These are phyloP conservation scores for Ctenomys sociabilis DNA, from an alignment of 2,113 vertebrate species.

Conservation along the genomic window DNA sequence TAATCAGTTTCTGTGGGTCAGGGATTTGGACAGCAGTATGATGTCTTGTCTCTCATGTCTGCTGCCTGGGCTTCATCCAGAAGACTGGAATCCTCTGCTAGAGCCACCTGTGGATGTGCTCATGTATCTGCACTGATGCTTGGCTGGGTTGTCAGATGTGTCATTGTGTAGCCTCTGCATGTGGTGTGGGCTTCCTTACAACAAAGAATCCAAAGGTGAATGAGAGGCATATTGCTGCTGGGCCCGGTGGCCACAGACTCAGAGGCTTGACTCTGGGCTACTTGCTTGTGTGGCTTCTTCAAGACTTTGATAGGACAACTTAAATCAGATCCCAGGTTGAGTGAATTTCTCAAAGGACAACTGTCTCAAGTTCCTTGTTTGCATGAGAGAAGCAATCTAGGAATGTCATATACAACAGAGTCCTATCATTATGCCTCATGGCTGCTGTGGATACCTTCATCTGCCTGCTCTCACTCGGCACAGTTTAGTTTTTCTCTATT, in stretches of 20 bases:
- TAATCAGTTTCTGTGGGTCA: neutral
- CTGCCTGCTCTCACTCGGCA: neutral
- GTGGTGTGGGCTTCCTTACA: neutral
- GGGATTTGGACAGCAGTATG: neutral
- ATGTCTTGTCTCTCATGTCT: neutral
- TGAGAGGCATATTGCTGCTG: neutral
- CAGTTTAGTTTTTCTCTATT: neutral
- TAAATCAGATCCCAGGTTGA: neutral
- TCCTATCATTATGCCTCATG: neutral
- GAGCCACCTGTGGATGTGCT: neutral
- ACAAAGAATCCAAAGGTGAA: neutral
- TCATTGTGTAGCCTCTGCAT: rapidly evolving
- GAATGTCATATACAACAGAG: neutral
- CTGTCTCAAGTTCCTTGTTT: neutral
- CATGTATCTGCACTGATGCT: rapidly evolving
- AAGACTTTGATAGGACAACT: neutral
- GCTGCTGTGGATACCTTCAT: neutral
- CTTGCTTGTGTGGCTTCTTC: neutral
- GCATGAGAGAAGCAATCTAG: neutral
- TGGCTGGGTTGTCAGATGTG: neutral
- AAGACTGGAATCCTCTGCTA: neutral
- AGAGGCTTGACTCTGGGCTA: neutral
- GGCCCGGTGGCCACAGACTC: neutral
- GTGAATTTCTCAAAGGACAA: neutral
- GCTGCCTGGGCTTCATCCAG: neutral